Conservation (phyloP, 2,797 vertebrate genomes). For the Graptemys geographica region DNA sequence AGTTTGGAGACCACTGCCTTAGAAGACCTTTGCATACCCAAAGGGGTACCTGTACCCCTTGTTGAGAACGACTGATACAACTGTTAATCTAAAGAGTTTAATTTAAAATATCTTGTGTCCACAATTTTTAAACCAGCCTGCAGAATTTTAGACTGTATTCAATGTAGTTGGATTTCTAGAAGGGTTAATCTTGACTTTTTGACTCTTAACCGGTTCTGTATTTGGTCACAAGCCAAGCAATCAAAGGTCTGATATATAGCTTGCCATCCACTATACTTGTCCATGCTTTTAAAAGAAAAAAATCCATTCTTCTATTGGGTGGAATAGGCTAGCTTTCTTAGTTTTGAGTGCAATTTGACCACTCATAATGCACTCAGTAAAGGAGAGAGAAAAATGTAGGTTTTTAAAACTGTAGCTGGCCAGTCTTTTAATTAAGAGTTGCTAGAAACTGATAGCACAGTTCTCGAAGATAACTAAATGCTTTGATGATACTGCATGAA, state of each 20-base stretch:
- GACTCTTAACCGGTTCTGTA: not conserved
- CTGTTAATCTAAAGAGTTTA: not conserved
- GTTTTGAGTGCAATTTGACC: not conserved
- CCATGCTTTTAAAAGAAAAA: not conserved
- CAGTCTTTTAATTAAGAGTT: not conserved
- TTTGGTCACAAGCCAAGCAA: not conserved
- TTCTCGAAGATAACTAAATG: not conserved
- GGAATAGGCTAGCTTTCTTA: not conserved
- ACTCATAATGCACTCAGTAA: rapidly evolving
- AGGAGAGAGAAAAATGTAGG: not conserved
- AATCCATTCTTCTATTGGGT: not conserved
- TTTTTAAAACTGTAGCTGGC: not conserved
- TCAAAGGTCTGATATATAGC: not conserved
- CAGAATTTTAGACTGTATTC: not conserved
- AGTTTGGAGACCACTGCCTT: no score
- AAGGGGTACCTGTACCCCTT: no score
- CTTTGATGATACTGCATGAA: not conserved
- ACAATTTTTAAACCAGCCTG: not conserved
- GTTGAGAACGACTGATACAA: no score
- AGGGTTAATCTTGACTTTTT: not conserved
- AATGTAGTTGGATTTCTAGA: not conserved
- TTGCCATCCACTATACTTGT: not conserved
- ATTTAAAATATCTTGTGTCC: not conserved
- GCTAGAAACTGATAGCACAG: not conserved
- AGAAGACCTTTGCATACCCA: no score